Base-by-base conservation (phyloP, 2,113 vertebrate genomes). In the Alouatta palliata region DNA sequence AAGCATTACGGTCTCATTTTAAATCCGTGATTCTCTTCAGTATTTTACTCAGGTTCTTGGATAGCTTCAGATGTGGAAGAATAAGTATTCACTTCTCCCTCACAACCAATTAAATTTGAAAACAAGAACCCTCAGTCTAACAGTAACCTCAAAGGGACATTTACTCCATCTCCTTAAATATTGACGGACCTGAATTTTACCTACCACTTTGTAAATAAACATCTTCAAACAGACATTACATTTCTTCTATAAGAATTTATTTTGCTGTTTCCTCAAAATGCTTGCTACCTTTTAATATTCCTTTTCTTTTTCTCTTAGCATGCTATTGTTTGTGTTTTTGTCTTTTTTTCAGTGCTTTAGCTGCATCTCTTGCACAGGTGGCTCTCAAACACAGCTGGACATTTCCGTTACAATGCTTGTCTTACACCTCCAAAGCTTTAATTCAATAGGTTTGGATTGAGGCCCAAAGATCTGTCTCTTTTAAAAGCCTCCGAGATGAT, bases 41-140 rank as follows among this genome's bases (percentile, higher is more conserved):
- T 54, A 68, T 94, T 96, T 97, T 90, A 89, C 19, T 96, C 27
- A 16, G 76, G 52, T 52, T 61, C 91, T 23, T 13, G 21, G 17
- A 66, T 23, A 83, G 4, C 1, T 23, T 90, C 37, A 93, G 90
- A 91, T 85, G 4, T 35, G 66, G 58, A 88, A 87, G 64, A 86
- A 66, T 84, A 90, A 87, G 75, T 45, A 88, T 40, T 76, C 17
- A 49, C 20, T 83, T 7, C 8, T 68, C 52, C 8, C 13, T 68
- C 52, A 77, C 32, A 61, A 81, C 6, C 45, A 79, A n/a, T 45
- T 77, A 91, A 71, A 89, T 66, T 30, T 54, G 64, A 45, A 92
- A 75, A 64, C 11, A 92, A 75, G n/a, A 90, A 54, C 7, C 2
- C 21, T 81, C 71, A 27, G 6, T 75, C 27, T 56, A 54, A 61